Percentiles rank a stretch among this genome's conserved stretches.
Evolutionary conservation across 2,113 vertebrate species (phyloP).

Genomic region (Alectura lathami): DNA sequence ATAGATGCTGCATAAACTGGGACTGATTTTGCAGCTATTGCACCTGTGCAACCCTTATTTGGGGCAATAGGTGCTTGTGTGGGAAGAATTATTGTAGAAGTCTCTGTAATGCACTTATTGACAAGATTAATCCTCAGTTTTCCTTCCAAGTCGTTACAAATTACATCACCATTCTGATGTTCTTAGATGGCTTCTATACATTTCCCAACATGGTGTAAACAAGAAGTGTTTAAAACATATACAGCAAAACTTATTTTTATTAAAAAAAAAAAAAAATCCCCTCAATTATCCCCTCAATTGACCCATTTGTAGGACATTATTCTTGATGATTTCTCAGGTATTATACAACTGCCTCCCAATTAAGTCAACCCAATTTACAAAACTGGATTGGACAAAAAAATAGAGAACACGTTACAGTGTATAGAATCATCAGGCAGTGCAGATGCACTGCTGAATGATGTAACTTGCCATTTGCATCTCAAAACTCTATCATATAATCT

Average conservation of each 20-base stretch:
- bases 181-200: neutral
- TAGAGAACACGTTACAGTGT: conserved; percentile 20
- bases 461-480: conserved; percentile 45
- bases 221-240: neutral
- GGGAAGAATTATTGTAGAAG: conserved; percentile 27
- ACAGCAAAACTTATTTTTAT: neutral
- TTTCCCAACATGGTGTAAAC: neutral
- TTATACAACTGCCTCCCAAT: conserved; percentile 15
- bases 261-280: conserved; percentile 9
- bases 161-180: neutral
- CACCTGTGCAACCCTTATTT: neutral
- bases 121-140: conserved; percentile 42
- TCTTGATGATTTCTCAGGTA: conserved; percentile 29
- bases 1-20: neutral
- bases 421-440: conserved; percentile 17
- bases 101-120: conserved; percentile 22
- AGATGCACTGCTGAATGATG: conserved; percentile 42
- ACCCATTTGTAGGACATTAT: conserved; percentile 37
- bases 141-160: conserved; percentile 33
- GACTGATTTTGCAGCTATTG: conserved; percentile 31
- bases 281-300: neutral
- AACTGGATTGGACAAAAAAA: conserved; percentile 57
- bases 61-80: neutral
- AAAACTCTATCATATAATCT: conserved; percentile 54
- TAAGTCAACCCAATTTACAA: conserved; percentile 58